These are phyloP conservation scores for Oostethus manadensis DNA, from an alignment of 2,113 vertebrate genomes.

Conservation along the genomic window DNA sequence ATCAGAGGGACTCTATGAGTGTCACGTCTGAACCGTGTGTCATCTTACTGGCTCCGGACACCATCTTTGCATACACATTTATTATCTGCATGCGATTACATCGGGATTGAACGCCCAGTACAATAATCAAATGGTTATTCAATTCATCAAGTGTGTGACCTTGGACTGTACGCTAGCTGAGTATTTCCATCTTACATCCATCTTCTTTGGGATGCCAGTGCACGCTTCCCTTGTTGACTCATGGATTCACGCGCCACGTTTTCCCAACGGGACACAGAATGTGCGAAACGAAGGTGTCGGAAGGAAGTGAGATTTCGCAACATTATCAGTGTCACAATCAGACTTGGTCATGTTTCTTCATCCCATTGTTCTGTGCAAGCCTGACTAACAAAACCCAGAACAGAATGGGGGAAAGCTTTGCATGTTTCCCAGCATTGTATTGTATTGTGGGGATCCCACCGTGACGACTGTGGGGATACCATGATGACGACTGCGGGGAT, in stretches of 20 bases:
- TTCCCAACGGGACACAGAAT: conserved; percentile 34
- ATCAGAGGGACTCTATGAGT: conserved; percentile 65
- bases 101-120: background rate
- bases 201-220: background rate
- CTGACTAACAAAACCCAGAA: background rate
- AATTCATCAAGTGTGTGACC: background rate
- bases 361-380: background rate
- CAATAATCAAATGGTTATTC: background rate
- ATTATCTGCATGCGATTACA: conserved; percentile 22
- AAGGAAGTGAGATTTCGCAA: conserved; percentile 33
- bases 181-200: too few species aligned
- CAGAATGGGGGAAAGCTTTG: background rate
- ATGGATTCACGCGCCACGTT: conserved; percentile 44
- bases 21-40: conserved; percentile 50
- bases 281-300: conserved; percentile 36
- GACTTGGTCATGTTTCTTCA: conserved; percentile 3
- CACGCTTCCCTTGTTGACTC: conserved; percentile 14
- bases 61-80: conserved; percentile 28
- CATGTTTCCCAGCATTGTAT: too few species aligned
- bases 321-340: conserved; percentile 10
- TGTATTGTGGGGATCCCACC: too few species aligned
- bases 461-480: too few species aligned
- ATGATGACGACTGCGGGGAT: too few species aligned
- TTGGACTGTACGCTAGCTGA: background rate
- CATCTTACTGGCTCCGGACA: conserved; percentile 37